phyloP scores from a whole-genome alignment of 1,140 invertebrate species.

The Rhagoletis pomonella region DNA sequence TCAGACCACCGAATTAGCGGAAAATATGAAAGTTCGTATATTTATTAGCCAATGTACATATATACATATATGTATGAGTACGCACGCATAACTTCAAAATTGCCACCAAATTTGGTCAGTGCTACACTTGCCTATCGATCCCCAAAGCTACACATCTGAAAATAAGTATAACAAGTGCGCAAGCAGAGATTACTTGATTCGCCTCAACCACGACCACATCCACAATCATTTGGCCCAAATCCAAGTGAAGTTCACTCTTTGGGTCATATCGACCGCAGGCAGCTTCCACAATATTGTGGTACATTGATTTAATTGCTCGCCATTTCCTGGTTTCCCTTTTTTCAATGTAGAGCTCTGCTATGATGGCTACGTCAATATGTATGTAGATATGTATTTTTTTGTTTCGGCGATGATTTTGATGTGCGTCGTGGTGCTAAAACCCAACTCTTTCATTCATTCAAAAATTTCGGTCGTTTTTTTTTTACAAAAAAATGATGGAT shows the following conservation, averaged over 20 bases:
- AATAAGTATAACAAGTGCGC: background rate
- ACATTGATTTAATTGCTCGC: slow-evolving; percentile 73
- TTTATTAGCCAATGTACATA: no score
- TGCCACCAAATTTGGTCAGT: no score
- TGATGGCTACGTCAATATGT: background rate
- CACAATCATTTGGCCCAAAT: background rate
- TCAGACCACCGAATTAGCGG: no score
- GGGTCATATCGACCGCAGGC: background rate
- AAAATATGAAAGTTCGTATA: no score
- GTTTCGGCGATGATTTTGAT: background rate
- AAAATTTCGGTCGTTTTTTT: background rate
- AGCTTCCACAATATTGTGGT: slow-evolving; percentile 55
- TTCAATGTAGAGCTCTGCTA: slow-evolving; percentile 67
- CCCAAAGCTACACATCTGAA: background rate
- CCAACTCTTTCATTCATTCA: slow-evolving; percentile 28
- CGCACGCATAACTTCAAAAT: no score
- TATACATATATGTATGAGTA: no score
- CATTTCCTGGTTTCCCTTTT: slow-evolving; percentile 71
- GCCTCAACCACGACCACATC: background rate
- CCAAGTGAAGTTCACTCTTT: background rate
- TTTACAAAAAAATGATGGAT: slow-evolving; percentile 61
- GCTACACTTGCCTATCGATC: no score
- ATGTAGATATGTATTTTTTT: slow-evolving; percentile 13
- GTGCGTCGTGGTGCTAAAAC: slow-evolving; percentile 50
- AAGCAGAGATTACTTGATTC: background rate